Percentiles rank a stretch among this genome's conserved stretches.
phyloP scores from a whole-genome alignment of 2,113 vertebrate species.

The Oostethus manadensis region DNA sequence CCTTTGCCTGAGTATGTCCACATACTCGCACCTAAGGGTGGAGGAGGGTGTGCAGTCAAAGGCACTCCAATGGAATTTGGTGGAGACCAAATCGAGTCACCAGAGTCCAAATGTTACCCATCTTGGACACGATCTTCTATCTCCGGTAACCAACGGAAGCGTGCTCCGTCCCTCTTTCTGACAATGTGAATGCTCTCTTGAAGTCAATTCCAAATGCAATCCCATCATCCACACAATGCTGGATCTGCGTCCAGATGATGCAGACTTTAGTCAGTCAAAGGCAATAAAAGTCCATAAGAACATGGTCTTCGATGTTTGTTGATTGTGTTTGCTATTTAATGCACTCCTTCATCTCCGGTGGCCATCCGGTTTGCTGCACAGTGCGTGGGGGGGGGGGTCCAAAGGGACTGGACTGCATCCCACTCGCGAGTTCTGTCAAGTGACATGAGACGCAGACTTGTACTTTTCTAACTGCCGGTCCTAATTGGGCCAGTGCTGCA shows the following conservation, averaged over 20 bases:
- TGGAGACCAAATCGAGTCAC: not conserved
- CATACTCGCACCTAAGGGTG: too few species aligned
- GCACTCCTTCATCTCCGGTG: conserved; percentile 30
- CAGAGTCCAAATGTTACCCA: not conserved
- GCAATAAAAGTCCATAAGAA: conserved; percentile 22
- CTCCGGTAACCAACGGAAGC: not conserved
- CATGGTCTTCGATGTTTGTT: conserved; percentile 10
- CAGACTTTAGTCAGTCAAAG: conserved; percentile 19
- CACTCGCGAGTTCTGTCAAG: conserved; percentile 38
- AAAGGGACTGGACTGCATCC: conserved; percentile 33
- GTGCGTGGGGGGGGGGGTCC: conserved; percentile 44
- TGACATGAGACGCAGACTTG: conserved; percentile 25
- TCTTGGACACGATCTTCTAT: not conserved
- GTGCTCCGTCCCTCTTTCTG: not conserved
- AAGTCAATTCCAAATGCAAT: not conserved
- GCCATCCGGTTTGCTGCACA: conserved; percentile 49
- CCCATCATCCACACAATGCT: not conserved
- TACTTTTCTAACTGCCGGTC: conserved; percentile 34
- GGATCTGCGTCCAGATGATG: conserved; percentile 14
- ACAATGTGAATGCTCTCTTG: not conserved
- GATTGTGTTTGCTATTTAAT: conserved; percentile 43
- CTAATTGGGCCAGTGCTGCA: conserved; percentile 14
- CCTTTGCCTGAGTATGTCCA: conserved; percentile 2
- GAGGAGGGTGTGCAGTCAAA: too few species aligned
- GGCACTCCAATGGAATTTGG: not conserved